A percentile compares a stretch with the other conserved stretches of the same genome.
Evolutionary conservation across 2,797 vertebrate species (phyloP).

Genomic region (Brachymystax lenok): DNA sequence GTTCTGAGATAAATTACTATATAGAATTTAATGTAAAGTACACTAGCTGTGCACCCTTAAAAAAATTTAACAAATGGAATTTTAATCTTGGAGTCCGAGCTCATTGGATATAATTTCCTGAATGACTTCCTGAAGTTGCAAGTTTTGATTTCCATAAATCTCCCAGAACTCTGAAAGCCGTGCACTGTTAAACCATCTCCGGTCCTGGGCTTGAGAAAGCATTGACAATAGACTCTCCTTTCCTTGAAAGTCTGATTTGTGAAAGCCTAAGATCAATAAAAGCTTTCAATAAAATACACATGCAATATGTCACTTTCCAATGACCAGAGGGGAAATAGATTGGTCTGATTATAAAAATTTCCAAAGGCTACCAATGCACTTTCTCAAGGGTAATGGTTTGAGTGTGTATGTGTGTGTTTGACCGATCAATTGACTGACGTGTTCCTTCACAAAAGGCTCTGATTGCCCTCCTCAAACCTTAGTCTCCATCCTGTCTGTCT

Average conservation of each 20-base stretch:
- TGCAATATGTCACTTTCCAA: slow-evolving; percentile 43
- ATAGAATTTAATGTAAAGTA: background rate
- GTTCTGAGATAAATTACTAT: background rate
- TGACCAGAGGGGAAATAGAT: slow-evolving; percentile 36
- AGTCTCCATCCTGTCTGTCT: no score
- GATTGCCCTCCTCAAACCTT: no score
- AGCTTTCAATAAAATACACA: slow-evolving; percentile 30
- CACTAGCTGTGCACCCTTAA: background rate
- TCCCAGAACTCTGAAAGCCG: background rate
- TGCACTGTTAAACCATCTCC: slow-evolving; percentile 15
- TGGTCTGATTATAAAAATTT: background rate
- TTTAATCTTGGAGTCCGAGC: background rate
- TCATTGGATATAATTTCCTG: background rate
- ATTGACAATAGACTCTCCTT: slow-evolving; percentile 17
- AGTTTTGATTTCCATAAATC: background rate
- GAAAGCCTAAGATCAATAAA: slow-evolving; percentile 44
- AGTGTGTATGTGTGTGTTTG: background rate
- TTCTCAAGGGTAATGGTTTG: background rate
- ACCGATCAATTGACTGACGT: no score
- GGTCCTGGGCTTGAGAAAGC: slow-evolving; percentile 11
- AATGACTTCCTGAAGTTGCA: slow-evolving; percentile 5
- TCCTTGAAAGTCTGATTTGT: slow-evolving; percentile 37
- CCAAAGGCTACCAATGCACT: background rate
- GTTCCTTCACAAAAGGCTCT: background rate
- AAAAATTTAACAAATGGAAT: background rate